Percentiles rank a stretch among this genome's conserved stretches.
phyloP scores from a whole-genome alignment of 2,113 vertebrate species.

The Arenaria interpres region DNA sequence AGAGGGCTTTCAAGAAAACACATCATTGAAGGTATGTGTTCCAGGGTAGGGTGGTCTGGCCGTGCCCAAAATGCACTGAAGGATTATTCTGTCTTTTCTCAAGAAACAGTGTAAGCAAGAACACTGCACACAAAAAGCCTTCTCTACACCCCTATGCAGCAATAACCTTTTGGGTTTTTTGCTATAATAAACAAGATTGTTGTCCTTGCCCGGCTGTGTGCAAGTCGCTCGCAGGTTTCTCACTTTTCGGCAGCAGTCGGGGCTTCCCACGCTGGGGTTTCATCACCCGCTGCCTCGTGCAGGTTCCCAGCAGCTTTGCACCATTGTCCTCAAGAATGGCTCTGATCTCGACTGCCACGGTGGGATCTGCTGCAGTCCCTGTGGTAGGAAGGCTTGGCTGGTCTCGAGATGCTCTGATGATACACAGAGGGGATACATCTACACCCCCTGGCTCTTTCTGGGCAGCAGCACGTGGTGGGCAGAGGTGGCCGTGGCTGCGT shows the following conservation, averaged over 20 bases:
- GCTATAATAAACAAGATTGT: not conserved
- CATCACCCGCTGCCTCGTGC: rapidly evolving
- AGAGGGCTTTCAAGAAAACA: slow-evolving; percentile 94
- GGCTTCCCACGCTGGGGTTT: not conserved
- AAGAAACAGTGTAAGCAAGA: rapidly evolving
- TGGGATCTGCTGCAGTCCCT: not conserved
- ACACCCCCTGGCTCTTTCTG: not conserved
- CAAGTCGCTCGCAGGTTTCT: not conserved
- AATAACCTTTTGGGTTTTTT: not conserved
- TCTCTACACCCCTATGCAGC: rapidly evolving
- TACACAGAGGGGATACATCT: not conserved
- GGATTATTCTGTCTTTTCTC: not conserved
- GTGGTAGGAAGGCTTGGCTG: not conserved
- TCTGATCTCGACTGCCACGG: rapidly evolving
- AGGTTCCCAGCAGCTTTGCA: not conserved
- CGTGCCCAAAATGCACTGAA: rapidly evolving
- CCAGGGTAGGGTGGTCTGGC: rapidly evolving
- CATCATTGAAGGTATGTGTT: slow-evolving; percentile 91
- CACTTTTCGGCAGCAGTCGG: rapidly evolving
- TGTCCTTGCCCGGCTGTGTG: not conserved
- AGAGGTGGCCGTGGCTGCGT: rapidly evolving
- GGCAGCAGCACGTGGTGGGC: not conserved
- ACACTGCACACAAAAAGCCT: rapidly evolving
- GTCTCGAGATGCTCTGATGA: not conserved
- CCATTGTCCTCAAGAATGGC: rapidly evolving